phyloP scores from a whole-genome alignment of 1,140 invertebrate genomes.

The Atta texana region DNA sequence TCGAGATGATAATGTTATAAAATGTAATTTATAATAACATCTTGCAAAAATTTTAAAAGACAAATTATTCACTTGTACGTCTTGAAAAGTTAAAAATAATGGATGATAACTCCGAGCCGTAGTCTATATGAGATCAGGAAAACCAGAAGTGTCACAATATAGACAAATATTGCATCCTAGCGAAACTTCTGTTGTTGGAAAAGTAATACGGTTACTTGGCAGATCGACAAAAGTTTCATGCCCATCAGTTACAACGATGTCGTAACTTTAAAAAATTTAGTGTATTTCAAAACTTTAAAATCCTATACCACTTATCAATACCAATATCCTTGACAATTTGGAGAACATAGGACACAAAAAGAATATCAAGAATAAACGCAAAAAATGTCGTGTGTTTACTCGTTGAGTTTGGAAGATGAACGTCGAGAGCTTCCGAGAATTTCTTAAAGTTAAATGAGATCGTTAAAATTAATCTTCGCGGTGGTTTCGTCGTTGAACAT shows the following conservation, averaged over 20 bases:
- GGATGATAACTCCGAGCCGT: slow-evolving; percentile 9
- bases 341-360: background rate
- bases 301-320: background rate
- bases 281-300: slow-evolving; percentile 22
- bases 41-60: background rate
- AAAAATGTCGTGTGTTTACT: slow-evolving; percentile 9
- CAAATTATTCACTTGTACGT: background rate
- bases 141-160: background rate
- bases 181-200: background rate
- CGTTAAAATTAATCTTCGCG: slow-evolving; percentile 36
- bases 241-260: slow-evolving; percentile 27
- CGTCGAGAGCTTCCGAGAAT: background rate
- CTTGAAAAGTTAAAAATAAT: slow-evolving; percentile 5
- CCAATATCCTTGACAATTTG: background rate
- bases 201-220: slow-evolving; percentile 32
- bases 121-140: background rate
- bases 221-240: slow-evolving; percentile 41
- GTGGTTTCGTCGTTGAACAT: slow-evolving; percentile 5
- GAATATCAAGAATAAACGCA: background rate
- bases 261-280: slow-evolving; percentile 3
- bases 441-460: slow-evolving; percentile 24
- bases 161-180: slow-evolving; percentile 15
- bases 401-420: background rate
- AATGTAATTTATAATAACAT: background rate
- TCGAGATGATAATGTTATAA: background rate